phyloP scores from a whole-genome alignment of 2,113 vertebrate genomes.

The Megaceryle torquata region DNA sequence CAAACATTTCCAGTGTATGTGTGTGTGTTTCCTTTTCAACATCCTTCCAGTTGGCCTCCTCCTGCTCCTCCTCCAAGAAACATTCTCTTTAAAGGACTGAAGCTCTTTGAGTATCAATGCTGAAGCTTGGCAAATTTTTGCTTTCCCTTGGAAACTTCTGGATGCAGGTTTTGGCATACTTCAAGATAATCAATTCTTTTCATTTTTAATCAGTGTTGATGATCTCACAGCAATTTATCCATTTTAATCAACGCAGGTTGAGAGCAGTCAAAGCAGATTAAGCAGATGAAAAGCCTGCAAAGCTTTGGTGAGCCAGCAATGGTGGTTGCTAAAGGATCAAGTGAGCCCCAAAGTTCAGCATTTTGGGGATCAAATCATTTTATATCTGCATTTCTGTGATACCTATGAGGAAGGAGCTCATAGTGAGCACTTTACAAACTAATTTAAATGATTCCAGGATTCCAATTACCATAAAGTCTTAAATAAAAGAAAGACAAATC shows the following conservation, averaged over 20 bases:
- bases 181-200: background rate
- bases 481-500: background rate
- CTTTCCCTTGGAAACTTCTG: background rate
- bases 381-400: background rate
- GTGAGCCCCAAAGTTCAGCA: background rate
- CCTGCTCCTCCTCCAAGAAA: background rate
- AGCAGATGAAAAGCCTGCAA: conserved; percentile 24
- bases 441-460: background rate
- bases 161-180: background rate
- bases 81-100: background rate
- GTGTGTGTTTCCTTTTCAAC: background rate
- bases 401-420: background rate
- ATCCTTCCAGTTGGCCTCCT: background rate
- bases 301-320: background rate
- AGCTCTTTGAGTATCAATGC: background rate
- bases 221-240: conserved; percentile 23
- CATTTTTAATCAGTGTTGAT: conserved; percentile 42
- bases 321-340: background rate
- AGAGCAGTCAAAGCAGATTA: conserved; percentile 39
- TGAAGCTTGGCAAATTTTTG: background rate
- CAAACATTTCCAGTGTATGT: background rate
- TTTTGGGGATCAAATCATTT: background rate
- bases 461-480: background rate
- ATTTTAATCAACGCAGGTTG: conserved; percentile 34
- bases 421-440: background rate